Percentiles rank a stretch among this genome's conserved stretches.
These are phyloP conservation scores for Clarias pachynema DNA, from an alignment of 2,797 vertebrate species.

Conservation along the genomic window DNA sequence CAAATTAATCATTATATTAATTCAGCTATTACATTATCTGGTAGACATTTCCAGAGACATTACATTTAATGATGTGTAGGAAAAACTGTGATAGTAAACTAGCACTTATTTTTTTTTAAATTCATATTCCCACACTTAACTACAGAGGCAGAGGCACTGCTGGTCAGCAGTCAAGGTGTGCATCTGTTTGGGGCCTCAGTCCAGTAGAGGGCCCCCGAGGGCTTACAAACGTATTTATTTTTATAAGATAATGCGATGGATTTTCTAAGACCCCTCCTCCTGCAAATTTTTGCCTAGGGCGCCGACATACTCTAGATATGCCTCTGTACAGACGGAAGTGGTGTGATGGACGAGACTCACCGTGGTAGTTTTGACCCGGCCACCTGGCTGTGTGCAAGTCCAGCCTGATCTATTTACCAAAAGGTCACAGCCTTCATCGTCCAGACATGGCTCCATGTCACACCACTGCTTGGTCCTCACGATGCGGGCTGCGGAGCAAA, in stretches of 20 bases:
- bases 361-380: slow-evolving; percentile 98
- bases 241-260: no score
- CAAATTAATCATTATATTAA: neutral
- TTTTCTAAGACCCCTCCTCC: no score
- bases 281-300: no score
- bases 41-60: neutral
- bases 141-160: neutral
- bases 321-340: slow-evolving; percentile 14
- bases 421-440: slow-evolving; percentile 97
- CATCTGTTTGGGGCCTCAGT: no score
- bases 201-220: no score
- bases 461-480: slow-evolving; percentile 98
- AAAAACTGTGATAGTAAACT: neutral
- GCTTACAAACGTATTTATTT: no score
- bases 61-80: neutral
- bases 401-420: slow-evolving; percentile 98
- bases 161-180: no score
- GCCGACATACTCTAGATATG: no score
- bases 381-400: slow-evolving; percentile 99
- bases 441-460: slow-evolving; percentile 98
- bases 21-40: neutral
- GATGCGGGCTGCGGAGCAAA: slow-evolving; percentile 85
- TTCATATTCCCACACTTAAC: neutral
- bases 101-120: neutral
- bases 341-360: slow-evolving; percentile 70